Evolutionary conservation across 1,140 invertebrate genomes (phyloP).

Genomic region (Choristoneura fumiferana): DNA sequence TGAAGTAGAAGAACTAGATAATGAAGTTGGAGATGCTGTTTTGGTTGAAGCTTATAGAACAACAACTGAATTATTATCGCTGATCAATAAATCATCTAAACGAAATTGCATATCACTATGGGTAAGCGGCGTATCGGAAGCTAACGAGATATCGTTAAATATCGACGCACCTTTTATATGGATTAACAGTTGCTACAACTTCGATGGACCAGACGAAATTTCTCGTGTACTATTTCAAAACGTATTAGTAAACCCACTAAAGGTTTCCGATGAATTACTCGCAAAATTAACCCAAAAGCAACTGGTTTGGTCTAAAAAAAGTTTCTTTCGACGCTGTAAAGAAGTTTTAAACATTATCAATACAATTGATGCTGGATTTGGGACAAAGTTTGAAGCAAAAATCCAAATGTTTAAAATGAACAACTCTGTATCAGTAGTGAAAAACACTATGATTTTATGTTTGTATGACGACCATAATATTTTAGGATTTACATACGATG

Average conservation of each 20-base stretch:
- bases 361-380: background rate
- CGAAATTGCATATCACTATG: background rate
- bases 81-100: background rate
- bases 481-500: background rate
- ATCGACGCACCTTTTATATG: background rate
- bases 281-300: background rate
- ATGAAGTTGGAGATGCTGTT: background rate
- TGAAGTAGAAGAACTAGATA: background rate
- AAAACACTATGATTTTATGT: background rate
- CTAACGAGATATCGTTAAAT: background rate
- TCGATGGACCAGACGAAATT: background rate
- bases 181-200: constrained; percentile 7
- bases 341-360: background rate
- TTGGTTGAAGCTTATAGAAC: constrained; percentile 4
- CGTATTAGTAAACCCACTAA: background rate
- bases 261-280: background rate
- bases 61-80: background rate
- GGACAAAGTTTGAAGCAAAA: background rate
- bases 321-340: background rate
- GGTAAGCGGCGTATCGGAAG: constrained; percentile 5
- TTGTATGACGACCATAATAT: background rate
- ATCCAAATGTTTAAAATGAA: background rate
- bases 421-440: background rate
- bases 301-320: background rate
- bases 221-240: background rate